Evolutionary conservation across 2,888 invertebrate species (phyloP), one percentile per base, ranked within the genome.

Genomic region (Didymodactylos carnosus): DNA sequence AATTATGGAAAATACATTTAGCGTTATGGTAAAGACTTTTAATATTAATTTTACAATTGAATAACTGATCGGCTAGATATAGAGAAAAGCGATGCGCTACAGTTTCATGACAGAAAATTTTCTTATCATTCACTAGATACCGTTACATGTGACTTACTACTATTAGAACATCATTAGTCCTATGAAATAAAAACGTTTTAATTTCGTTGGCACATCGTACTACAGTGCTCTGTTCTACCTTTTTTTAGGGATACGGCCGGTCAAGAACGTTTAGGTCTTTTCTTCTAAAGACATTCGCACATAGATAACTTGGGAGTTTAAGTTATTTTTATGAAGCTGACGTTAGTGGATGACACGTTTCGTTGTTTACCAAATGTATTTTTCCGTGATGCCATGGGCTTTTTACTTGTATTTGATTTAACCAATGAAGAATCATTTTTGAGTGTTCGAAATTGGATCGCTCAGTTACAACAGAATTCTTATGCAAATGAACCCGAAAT

Each of bases 201-300:
- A n/a, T n/a, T n/a, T n/a, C n/a, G n/a, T n/a, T n/a, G n/a, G n/a
- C n/a, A n/a, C n/a, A n/a, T n/a, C n/a, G n/a, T n/a, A n/a, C n/a
- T n/a, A n/a, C n/a, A n/a, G n/a, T n/a, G n/a, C n/a, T 19, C 16
- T 29, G 7, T 19, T 53, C 19, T 16, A 11, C 16, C n/a, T 8
- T 7, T 46, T 49, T 62, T 3, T n/a, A 62, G 62, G 73, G 73
- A 73, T 25, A 73, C 73, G 23, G 73, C 73, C 10, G 73, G 73
- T 3, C 73, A 73, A 70, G 73, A 73, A 25, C 69, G 73, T 14
- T 73, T n/a, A n/a, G n/a, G n/a, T n/a, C n/a, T 92, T 92, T 83
- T 88, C n/a, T n/a, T n/a, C n/a, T n/a, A n/a, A n/a, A n/a, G n/a
- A n/a, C n/a, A n/a, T n/a, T n/a, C n/a, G n/a, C n/a, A n/a, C n/a